A percentile compares a stretch with the other conserved stretches of the same genome.
Conservation (phyloP, 1,140 invertebrate genomes). For the Trachelipus rathkii region DNA sequence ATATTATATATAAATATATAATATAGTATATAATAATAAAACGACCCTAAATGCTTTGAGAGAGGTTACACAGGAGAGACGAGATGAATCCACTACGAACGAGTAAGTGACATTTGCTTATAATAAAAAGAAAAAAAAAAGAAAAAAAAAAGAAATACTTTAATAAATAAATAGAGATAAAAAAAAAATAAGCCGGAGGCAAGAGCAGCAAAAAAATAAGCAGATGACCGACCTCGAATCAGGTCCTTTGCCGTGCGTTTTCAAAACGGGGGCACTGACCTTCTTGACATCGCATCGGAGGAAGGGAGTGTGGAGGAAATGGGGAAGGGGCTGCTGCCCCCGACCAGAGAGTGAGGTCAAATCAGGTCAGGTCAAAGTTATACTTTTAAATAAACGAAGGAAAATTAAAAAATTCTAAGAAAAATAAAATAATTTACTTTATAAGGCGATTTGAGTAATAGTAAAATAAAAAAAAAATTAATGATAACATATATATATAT, state of each 20-base stretch:
- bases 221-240: constrained; percentile 3
- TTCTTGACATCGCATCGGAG: not conserved
- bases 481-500: constrained; percentile 10
- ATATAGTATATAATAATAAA: too few relatives aligned
- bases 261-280: constrained; percentile 2
- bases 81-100: too few relatives aligned
- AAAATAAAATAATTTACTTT: not conserved
- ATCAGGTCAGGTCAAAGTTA: not conserved
- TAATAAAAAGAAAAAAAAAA: too few relatives aligned
- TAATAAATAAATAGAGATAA: too few relatives aligned
- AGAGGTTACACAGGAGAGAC: too few relatives aligned
- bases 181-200: not conserved
- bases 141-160: too few relatives aligned
- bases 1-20: too few relatives aligned
- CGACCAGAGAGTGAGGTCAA: not conserved
- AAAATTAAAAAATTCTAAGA: not conserved
- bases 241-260: not conserved
- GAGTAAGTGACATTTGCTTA: too few relatives aligned
- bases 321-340: not conserved
- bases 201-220: not conserved
- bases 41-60: too few relatives aligned
- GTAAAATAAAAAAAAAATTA: not conserved
- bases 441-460: not conserved
- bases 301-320: not conserved
- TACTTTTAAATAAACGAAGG: not conserved